Percentiles rank a stretch among this genome's conserved stretches.
Conservation (phyloP, 2,888 invertebrate species). For the Dichetophora obliterata region DNA sequence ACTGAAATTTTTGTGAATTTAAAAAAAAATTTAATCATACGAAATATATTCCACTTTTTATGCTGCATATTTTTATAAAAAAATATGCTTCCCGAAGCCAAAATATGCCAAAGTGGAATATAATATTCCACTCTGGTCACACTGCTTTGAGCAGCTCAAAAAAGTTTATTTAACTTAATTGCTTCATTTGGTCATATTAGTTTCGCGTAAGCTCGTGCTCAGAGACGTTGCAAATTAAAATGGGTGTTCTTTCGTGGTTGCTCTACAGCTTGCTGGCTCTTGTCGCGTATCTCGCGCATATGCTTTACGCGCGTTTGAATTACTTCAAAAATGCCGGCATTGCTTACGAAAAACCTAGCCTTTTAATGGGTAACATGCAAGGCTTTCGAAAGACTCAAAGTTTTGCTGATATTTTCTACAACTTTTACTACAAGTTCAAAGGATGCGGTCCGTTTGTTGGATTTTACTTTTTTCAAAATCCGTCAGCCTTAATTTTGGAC, state of each 20-base stretch:
- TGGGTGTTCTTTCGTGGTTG: neutral
- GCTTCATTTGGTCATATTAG: neutral
- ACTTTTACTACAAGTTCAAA: constrained; percentile 39
- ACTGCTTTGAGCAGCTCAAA: too few relatives aligned
- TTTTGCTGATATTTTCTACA: constrained; percentile 48
- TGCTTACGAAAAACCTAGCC: constrained; percentile 3
- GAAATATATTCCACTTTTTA: too few relatives aligned
- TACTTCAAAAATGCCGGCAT: constrained; percentile 29
- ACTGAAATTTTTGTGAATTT: too few relatives aligned
- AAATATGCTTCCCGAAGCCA: too few relatives aligned
- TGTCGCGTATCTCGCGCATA: neutral
- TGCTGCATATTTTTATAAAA: too few relatives aligned
- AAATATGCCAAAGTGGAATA: too few relatives aligned
- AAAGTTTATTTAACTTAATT: too few relatives aligned
- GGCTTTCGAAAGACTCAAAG: constrained; percentile 41
- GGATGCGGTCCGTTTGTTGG: constrained; percentile 55
- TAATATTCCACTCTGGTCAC: too few relatives aligned
- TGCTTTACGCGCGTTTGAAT: neutral
- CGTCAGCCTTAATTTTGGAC: constrained; percentile 56
- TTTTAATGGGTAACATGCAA: constrained; percentile 25
- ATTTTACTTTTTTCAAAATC: constrained; percentile 57
- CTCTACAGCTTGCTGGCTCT: neutral
- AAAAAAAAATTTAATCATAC: too few relatives aligned
- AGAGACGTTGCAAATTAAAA: neutral
- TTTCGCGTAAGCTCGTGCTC: neutral